Base-by-base conservation (phyloP, 2,113 vertebrate species). In the Cyanoramphus novaezelandiae region DNA sequence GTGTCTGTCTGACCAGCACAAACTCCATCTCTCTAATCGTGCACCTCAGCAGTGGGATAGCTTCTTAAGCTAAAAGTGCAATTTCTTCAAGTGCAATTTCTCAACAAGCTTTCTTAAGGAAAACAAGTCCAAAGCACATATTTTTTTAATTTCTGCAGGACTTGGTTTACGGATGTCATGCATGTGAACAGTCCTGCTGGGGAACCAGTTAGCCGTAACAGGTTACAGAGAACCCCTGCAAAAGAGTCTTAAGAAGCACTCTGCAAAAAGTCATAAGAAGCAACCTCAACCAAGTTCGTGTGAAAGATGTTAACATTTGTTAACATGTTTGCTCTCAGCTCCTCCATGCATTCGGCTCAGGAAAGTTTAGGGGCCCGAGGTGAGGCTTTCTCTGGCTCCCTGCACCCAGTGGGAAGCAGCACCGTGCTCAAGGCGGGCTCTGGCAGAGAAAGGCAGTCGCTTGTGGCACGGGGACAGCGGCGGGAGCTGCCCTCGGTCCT, bases 401-500 rank as follows among this genome's bases (percentile, higher is more conserved):
- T 47, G 13, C 19, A 43, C 31, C 21, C 14, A 6, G 17, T 1
- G 14, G 46, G n/a, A 50, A 88, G 33, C 2, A 4, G 50, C 44
- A 27, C 27, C 1, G 10, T 14, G 13, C 10, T 53, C 12, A 27
- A 41, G 19, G 46, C 6, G 25, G 46, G 31, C 31, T 63, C 44
- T 13, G 24, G 7, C 69, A 39, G 72, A 47, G 55, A 31, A 39
- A 29, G 7, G 23, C 70, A 72, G 16, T 17, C 8, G 8, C 11
- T 50, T 33, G 25, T 27, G 37, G 25, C 6, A 17, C 3, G 25
- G 52, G n/a, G 17, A 43, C 75, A 69, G 3, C 10, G 10, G 6
- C 3, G 7, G 43, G 39, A 4, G 5, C 7, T n/a, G 9, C 2
- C 11, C 39, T 9, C 8, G 7, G 2, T 50, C 1, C 24, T 60